A percentile compares a stretch with the other conserved stretches of the same genome.
Conservation (phyloP, 2,113 vertebrate genomes). For the Regulus satrapa region DNA sequence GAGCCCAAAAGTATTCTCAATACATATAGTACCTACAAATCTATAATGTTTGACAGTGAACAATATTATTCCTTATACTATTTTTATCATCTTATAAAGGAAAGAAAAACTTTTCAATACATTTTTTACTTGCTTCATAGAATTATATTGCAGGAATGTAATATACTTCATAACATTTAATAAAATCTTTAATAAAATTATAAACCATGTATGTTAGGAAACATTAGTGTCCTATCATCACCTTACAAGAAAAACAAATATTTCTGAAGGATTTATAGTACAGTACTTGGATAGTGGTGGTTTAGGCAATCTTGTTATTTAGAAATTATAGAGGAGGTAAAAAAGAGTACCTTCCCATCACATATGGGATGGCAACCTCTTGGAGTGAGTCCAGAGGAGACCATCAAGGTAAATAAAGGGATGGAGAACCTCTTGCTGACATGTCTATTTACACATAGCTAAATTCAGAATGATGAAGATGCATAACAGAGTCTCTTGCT, state of each 20-base stretch:
- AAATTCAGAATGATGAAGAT: not conserved
- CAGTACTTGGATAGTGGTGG: not conserved
- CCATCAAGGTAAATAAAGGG: too few species aligned
- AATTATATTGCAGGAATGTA: not conserved
- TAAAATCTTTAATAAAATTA: not conserved
- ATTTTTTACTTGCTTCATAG: not conserved
- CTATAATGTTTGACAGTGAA: not conserved
- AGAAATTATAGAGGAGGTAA: not conserved
- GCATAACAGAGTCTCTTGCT: not conserved
- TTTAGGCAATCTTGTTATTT: not conserved
- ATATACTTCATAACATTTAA: not conserved
- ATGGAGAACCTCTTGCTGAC: not conserved
- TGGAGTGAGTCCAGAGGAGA: too few species aligned
- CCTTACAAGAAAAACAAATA: not conserved
- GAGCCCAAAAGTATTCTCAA: not conserved
- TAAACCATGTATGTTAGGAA: not conserved
- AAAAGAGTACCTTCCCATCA: too few species aligned
- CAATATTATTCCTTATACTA: not conserved
- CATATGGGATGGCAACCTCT: too few species aligned
- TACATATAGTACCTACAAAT: not conserved
- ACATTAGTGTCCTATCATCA: not conserved
- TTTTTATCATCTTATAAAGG: not conserved
- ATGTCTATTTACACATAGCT: not conserved
- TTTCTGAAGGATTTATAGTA: not conserved
- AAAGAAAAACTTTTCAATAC: not conserved